phyloP scores from a whole-genome alignment of 2,888 invertebrate genomes.

The Philhelius pedissequus region DNA sequence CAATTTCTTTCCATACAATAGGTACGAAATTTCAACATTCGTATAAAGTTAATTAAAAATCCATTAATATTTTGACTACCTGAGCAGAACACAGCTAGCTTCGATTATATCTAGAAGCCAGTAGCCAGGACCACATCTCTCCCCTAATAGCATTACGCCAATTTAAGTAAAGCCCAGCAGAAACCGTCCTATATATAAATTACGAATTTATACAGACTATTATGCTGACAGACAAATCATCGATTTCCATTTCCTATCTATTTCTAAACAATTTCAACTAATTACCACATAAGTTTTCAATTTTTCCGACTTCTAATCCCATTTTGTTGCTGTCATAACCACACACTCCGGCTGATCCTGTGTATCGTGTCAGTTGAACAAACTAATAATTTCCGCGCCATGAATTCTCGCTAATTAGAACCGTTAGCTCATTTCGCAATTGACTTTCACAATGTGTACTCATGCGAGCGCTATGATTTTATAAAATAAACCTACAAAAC shows the following conservation, averaged over 20 bases:
- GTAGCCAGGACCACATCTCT: constrained; percentile 7
- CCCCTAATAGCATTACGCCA: constrained; percentile 1
- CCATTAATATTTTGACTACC: background rate
- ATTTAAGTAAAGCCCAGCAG: background rate
- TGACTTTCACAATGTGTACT: background rate
- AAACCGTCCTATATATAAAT: background rate
- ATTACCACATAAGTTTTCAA: constrained; percentile 39
- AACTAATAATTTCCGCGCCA: constrained; percentile 43
- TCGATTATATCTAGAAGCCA: constrained; percentile 9
- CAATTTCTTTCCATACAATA: too few relatives aligned
- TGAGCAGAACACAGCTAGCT: background rate
- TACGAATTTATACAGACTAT: background rate
- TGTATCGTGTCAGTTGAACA: background rate
- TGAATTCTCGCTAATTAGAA: constrained; percentile 37
- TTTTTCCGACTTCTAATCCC: background rate
- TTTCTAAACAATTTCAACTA: constrained; percentile 24
- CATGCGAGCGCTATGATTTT: constrained; percentile 8
- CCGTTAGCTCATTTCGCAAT: background rate
- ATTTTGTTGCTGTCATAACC: background rate
- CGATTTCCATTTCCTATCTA: background rate
- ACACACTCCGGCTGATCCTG: background rate
- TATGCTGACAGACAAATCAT: constrained; percentile 35
- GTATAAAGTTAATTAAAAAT: too few relatives aligned
- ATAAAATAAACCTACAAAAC: constrained; percentile 23
- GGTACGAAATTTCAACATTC: too few relatives aligned